These are phyloP conservation scores for Sesia apiformis DNA, from an alignment of 2,888 invertebrate genomes.

Conservation along the genomic window DNA sequence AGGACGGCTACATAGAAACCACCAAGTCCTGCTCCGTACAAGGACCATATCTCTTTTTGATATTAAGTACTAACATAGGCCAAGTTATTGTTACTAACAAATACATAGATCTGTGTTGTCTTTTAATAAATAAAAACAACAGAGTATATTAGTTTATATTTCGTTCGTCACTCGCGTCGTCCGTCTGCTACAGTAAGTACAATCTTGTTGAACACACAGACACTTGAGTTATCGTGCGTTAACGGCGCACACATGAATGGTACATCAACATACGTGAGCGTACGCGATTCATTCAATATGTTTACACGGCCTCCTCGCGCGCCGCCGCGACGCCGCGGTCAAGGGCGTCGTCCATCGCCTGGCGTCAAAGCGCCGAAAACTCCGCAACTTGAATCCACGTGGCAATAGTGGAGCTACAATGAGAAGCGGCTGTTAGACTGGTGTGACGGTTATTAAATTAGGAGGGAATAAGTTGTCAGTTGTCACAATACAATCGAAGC, in stretches of 20 bases:
- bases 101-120: too few species aligned
- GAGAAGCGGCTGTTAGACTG: too few species aligned
- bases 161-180: not conserved
- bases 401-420: not conserved
- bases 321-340: constrained; percentile 51
- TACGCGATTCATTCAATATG: constrained; percentile 72
- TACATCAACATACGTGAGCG: constrained; percentile 48
- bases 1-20: too few species aligned
- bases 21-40: too few species aligned
- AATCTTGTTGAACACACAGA: constrained; percentile 24
- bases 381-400: not conserved
- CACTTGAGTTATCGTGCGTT: constrained; percentile 60
- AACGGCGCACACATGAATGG: constrained; percentile 68
- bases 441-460: too few species aligned
- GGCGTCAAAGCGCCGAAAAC: constrained; percentile 14
- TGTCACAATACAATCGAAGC: too few species aligned
- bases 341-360: constrained; percentile 62
- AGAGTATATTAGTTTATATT: not conserved
- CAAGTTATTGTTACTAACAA: too few species aligned
- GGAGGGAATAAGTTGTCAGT: too few species aligned
- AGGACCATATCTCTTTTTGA: too few species aligned
- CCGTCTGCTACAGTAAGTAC: not conserved
- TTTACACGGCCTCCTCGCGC: constrained; percentile 49
- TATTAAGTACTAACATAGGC: too few species aligned
- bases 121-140: too few species aligned